Evolutionary conservation across 2,113 vertebrate species (phyloP).

Genomic region (Alaudala cheleensis): DNA sequence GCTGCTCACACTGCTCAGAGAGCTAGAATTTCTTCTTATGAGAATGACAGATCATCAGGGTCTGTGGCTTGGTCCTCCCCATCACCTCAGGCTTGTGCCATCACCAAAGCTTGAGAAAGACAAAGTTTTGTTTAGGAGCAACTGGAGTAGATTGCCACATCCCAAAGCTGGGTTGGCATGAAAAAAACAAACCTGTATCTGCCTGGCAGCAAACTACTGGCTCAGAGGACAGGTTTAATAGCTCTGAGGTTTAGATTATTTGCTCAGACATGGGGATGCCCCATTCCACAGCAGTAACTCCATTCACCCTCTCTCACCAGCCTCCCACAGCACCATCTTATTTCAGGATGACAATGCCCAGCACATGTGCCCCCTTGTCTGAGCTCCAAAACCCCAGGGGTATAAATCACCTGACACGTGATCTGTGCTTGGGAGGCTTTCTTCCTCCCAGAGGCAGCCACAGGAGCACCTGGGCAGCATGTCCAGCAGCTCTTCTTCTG

Average conservation of each 20-base stretch:
- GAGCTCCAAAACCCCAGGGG: neutral
- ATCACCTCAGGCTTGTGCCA: neutral
- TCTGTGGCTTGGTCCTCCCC: neutral
- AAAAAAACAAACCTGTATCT: neutral
- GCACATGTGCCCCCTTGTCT: neutral
- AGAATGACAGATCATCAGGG: neutral
- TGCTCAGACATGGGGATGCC: rapidly evolving
- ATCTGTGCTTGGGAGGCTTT: neutral
- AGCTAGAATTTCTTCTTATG: neutral
- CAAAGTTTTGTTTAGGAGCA: neutral
- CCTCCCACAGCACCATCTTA: neutral
- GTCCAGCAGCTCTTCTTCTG: neutral
- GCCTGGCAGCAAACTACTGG: neutral
- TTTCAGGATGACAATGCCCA: neutral
- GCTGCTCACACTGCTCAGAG: neutral
- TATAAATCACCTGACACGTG: neutral
- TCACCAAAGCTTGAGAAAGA: neutral
- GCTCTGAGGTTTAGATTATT: neutral
- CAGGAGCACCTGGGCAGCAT: neutral
- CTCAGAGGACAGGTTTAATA: neutral
- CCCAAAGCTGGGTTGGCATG: neutral
- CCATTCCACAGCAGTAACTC: neutral
- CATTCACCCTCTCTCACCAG: neutral
- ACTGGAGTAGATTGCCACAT: neutral
- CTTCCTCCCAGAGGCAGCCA: neutral